phyloP scores from a whole-genome alignment of 2,888 invertebrate species.

The Metellina segmentata region DNA sequence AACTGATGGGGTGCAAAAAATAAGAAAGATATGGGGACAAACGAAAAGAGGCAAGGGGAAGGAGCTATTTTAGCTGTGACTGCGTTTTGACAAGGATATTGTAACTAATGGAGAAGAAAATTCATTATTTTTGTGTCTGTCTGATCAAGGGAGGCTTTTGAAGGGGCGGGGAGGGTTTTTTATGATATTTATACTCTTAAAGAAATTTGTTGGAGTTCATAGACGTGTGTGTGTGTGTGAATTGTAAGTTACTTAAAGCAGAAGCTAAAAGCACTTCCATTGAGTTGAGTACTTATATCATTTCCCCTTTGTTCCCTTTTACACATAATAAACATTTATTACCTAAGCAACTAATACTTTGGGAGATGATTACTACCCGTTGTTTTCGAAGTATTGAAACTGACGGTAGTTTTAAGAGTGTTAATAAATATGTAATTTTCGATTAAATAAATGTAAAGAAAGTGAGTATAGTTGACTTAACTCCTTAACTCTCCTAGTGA shows the following conservation, averaged over 20 bases:
- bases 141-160: constrained; percentile 30
- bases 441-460: no score
- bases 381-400: no score
- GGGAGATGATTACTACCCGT: no score
- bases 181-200: constrained; percentile 9
- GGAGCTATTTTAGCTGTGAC: constrained; percentile 29
- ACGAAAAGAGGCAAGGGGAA: constrained; percentile 19
- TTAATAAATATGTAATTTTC: no score
- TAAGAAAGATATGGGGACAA: constrained; percentile 9
- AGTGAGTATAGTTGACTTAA: no score
- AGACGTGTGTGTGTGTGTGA: no score
- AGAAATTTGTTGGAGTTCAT: constrained; percentile 34
- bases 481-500: no score
- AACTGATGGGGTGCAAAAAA: constrained; percentile 13
- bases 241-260: neutral
- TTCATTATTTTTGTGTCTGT: constrained; percentile 36
- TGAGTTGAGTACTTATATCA: neutral
- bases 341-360: neutral
- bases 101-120: constrained; percentile 50
- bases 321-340: neutral
- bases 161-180: neutral
- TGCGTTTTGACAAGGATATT: constrained; percentile 32
- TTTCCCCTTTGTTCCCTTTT: neutral
- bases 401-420: no score
- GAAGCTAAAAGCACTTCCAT: neutral